phyloP scores from a whole-genome alignment of 2,113 vertebrate genomes.

The Nothobranchius furzeri region DNA sequence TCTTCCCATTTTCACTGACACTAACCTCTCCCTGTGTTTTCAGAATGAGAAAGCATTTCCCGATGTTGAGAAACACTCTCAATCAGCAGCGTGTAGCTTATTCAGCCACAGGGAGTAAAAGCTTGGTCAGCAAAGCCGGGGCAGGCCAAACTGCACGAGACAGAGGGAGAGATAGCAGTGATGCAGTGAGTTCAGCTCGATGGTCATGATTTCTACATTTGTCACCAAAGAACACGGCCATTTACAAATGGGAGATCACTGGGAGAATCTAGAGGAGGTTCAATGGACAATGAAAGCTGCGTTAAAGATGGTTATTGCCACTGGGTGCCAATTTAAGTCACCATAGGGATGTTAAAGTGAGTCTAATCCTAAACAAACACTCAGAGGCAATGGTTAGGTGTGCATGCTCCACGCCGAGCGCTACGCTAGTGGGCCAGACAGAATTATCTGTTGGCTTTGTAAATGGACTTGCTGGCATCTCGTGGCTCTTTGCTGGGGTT shows the following conservation, averaged over 20 bases:
- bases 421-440: conserved; percentile 10
- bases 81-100: conserved; percentile 32
- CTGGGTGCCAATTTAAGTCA: conserved; percentile 35
- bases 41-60: conserved; percentile 14
- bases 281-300: conserved; percentile 42
- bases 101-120: conserved; percentile 30
- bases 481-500: conserved; percentile 96
- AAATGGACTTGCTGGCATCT: conserved; percentile 90
- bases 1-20: conserved; percentile 31
- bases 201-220: background rate
- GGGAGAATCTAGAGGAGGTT: conserved; percentile 15
- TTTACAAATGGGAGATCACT: background rate
- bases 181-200: conserved; percentile 7
- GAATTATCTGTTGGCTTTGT: conserved; percentile 90
- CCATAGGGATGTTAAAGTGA: conserved; percentile 43
- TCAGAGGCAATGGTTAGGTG: conserved; percentile 59
- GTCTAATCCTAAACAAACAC: conserved; percentile 40
- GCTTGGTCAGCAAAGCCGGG: conserved; percentile 29
- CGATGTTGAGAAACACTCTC: conserved; percentile 22
- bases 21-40: conserved; percentile 18
- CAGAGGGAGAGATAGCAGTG: background rate
- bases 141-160: conserved; percentile 9
- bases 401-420: conserved; percentile 35
- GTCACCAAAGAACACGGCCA: background rate
- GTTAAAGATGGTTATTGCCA: conserved; percentile 54